These are phyloP conservation scores for Arctopsyche grandis DNA, from an alignment of 1,140 invertebrate genomes.

Conservation along the genomic window DNA sequence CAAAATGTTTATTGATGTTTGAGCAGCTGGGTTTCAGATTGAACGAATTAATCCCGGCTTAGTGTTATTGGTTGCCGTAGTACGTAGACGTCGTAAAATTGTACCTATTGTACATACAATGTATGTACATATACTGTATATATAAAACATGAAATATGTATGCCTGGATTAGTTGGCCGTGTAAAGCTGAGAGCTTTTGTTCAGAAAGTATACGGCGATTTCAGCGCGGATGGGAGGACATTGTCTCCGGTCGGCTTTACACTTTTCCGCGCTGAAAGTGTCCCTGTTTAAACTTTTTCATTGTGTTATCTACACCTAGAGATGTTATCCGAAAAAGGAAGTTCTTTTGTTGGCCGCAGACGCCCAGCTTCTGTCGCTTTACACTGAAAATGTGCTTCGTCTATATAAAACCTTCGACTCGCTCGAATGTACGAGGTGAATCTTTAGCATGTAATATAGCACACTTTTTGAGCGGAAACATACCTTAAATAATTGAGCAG, in stretches of 20 bases:
- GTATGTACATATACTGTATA: neutral
- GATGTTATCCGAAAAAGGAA: constrained; percentile 29
- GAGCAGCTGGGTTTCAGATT: constrained; percentile 18
- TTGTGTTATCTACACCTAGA: constrained; percentile 36
- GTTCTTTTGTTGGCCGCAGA: constrained; percentile 48
- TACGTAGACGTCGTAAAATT: neutral
- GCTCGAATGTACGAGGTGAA: too few relatives aligned
- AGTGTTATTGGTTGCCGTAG: neutral
- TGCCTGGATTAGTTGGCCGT: neutral
- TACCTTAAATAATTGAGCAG: too few relatives aligned
- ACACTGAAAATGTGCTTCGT: neutral
- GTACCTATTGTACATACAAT: neutral
- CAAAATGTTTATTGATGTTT: constrained; percentile 29
- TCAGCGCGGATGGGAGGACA: constrained; percentile 11
- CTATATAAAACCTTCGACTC: too few relatives aligned
- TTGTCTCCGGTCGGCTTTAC: constrained; percentile 35
- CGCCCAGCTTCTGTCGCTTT: constrained; percentile 24
- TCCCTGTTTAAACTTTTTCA: constrained; percentile 46
- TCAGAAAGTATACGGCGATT: constrained; percentile 2
- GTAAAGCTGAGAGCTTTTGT: neutral
- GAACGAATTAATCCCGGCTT: constrained; percentile 30
- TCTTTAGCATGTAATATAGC: too few relatives aligned
- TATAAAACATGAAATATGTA: neutral
- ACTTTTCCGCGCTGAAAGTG: constrained; percentile 29
- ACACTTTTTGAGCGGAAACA: too few relatives aligned